Evolutionary conservation across 2,797 vertebrate species (phyloP), one percentile per base, ranked within the genome.

Genomic region (Lacerta bilineata): DNA sequence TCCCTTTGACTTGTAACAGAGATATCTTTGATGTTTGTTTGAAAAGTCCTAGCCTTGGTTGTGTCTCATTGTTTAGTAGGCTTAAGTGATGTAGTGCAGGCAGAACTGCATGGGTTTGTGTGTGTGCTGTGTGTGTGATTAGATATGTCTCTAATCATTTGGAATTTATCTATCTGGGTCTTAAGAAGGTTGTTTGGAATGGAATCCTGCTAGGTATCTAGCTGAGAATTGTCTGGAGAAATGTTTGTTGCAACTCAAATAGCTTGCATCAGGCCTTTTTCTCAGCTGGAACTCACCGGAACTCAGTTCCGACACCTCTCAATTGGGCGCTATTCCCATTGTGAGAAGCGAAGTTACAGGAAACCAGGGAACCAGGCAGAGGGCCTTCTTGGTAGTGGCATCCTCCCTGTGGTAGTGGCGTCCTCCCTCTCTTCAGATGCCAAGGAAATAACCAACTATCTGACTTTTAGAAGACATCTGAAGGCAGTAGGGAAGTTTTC

Each of bases 111-210:
- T 55, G 50, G 13, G 50, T 55, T 15, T 55, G 33, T 71, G 9
- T 87, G 36, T 46, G 43, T 10, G 43, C 46, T 50, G 10, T 50
- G 9, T 15, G 50, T 55, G 13, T 55, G 50, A 55, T 55, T 55
- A 55, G 11, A 41, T 61, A 33, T 43, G 27, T 39, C 79, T 39
- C 79, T 64, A 46, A 64, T 64, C 76, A 39, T 68, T 33, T 8
- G 33, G 41, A 83, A 83, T 76, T 55, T 76, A 76, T 66, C 39
- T 66, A 8, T 46, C 7, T 74, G 59, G 41, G 11, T 87, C 27
- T 46, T 74, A n/a, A 74, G 69, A 75, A 75, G 33, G 23, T 66
- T 87, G 20, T 81, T 75, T 75, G 39, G 29, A 75, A 82, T 74
- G n/a, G 46, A 41, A 41, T 41, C 11, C 66, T 66, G 61, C 39